These are phyloP conservation scores for Urocyon cinereoargenteus DNA, from an alignment of 2,797 vertebrate species.

Conservation along the genomic window DNA sequence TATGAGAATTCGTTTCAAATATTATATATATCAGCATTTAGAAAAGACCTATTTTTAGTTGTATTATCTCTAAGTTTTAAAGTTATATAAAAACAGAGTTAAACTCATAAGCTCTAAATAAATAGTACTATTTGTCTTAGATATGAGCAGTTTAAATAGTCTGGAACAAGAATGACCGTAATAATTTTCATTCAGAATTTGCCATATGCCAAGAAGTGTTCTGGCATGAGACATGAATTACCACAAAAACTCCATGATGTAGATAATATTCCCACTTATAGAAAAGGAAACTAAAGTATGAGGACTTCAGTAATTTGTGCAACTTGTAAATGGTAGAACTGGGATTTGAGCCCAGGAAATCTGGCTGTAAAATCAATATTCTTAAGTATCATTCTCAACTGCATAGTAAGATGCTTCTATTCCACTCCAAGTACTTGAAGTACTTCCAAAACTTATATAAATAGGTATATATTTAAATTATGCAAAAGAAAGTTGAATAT, in stretches of 20 bases:
- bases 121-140: neutral
- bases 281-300: constrained; percentile 3
- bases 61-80: constrained; percentile 15
- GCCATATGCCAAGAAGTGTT: neutral
- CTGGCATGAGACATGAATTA: neutral
- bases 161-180: neutral
- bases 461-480: constrained; percentile 58
- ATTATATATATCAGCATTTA: constrained; percentile 43
- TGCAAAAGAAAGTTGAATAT: constrained; percentile 33
- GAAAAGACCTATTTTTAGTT: constrained; percentile 44
- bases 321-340: constrained; percentile 18
- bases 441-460: constrained; percentile 38
- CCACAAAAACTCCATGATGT: constrained; percentile 5
- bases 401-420: neutral
- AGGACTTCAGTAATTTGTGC: constrained; percentile 30
- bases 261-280: constrained; percentile 25
- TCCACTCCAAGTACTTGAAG: constrained; percentile 27
- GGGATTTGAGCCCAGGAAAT: neutral
- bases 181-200: constrained; percentile 24
- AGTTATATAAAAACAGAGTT: neutral
- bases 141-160: constrained; percentile 27
- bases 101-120: neutral
- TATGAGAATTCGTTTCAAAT: constrained; percentile 51
- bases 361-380: neutral
- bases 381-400: neutral